Evolutionary conservation across 2,888 invertebrate genomes (phyloP).

Genomic region (Globia sparganii): DNA sequence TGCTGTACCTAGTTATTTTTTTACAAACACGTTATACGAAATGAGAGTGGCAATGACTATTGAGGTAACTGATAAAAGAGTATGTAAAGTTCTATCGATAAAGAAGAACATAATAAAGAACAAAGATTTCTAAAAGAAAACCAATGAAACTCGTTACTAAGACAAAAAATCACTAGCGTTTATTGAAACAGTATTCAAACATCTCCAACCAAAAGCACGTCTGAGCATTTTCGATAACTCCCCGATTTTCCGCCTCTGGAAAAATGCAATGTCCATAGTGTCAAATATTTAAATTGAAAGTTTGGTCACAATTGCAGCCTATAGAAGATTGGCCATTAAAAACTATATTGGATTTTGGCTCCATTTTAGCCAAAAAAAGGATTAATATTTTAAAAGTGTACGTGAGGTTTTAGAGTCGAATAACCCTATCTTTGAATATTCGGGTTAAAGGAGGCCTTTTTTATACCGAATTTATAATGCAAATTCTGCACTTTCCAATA

Average conservation of each 20-base stretch:
- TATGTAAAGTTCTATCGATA: neutral
- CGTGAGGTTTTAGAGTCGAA: slow-evolving; percentile 27
- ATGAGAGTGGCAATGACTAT: neutral
- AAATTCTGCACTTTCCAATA: slow-evolving; percentile 3
- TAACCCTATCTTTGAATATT: neutral
- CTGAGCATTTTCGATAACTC: slow-evolving; percentile 10
- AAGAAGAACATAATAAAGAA: neutral
- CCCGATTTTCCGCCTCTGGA: neutral
- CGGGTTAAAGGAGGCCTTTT: neutral
- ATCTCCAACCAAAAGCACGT: slow-evolving; percentile 3
- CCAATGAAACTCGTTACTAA: neutral
- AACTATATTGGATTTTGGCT: slow-evolving; percentile 35
- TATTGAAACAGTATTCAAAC: neutral
- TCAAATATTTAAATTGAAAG: slow-evolving; percentile 31
- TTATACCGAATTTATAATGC: neutral
- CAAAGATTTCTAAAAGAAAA: neutral
- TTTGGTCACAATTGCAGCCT: slow-evolving; percentile 12
- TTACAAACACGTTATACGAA: neutral
- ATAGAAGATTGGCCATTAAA: slow-evolving; percentile 38
- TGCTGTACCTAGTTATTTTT: neutral
- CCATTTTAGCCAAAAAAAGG: slow-evolving; percentile 12
- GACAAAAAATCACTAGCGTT: neutral
- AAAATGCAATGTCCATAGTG: slow-evolving; percentile 21
- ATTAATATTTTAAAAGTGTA: slow-evolving; percentile 18
- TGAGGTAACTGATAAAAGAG: neutral